These are phyloP conservation scores for Hypsopygia costalis DNA, from an alignment of 2,888 invertebrate species.

Conservation along the genomic window DNA sequence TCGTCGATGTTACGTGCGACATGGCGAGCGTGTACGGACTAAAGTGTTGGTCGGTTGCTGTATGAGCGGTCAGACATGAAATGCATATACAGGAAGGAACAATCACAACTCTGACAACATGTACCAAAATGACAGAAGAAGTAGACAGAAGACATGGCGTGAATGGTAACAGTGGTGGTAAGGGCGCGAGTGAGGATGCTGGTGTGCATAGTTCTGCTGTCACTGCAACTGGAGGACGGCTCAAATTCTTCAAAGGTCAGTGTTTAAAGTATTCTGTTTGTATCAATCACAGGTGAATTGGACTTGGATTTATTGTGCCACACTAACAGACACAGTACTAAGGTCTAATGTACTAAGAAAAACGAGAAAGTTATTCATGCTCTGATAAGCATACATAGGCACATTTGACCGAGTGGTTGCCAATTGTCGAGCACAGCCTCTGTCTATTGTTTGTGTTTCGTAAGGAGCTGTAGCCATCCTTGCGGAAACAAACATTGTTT, in stretches of 20 bases:
- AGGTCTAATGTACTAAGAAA: conserved; percentile 33
- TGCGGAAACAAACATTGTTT: conserved; percentile 45
- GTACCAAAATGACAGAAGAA: conserved; percentile 83
- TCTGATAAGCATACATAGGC: conserved; percentile 68
- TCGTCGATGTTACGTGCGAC: conserved; percentile 54
- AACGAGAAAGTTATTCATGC: conserved; percentile 79
- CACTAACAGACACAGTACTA: not conserved
- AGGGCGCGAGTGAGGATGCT: conserved; percentile 70
- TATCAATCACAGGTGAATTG: not conserved
- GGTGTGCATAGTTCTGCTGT: conserved; percentile 64
- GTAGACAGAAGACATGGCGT: conserved; percentile 87
- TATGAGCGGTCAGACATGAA: conserved; percentile 81
- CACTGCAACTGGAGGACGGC: conserved; percentile 84
- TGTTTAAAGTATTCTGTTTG: conserved; percentile 18
- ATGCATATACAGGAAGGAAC: conserved; percentile 84
- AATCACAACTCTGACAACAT: conserved; percentile 86
- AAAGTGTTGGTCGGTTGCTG: conserved; percentile 70
- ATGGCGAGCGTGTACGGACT: conserved; percentile 71
- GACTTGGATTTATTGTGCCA: too few relatives aligned
- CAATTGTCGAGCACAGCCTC: conserved; percentile 65
- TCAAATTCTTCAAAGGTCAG: conserved; percentile 90
- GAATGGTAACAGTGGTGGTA: conserved; percentile 84
- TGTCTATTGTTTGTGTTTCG: conserved; percentile 68
- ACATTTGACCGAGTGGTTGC: conserved; percentile 58
- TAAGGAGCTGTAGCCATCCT: conserved; percentile 54